These are phyloP conservation scores for Apus apus DNA, from an alignment of 2,113 vertebrate genomes.

Conservation along the genomic window DNA sequence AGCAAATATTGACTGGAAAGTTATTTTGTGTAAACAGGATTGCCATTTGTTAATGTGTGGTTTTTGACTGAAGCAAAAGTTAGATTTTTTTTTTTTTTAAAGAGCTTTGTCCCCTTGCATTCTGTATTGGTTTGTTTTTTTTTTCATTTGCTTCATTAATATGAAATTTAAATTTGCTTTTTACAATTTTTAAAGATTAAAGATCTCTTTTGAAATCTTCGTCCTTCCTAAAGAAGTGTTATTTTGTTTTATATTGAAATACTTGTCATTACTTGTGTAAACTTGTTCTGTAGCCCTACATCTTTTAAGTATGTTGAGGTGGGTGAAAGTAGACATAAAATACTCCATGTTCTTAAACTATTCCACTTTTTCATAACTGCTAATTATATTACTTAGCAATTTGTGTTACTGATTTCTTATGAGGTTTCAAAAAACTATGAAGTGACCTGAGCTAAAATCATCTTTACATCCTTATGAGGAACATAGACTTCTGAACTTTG, in stretches of 20 bases:
- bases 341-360: neutral
- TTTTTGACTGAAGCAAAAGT: neutral
- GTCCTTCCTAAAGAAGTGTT: neutral
- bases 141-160: constrained; percentile 16
- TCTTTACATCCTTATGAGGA: neutral
- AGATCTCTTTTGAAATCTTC: constrained; percentile 42
- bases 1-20: neutral
- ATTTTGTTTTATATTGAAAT: neutral
- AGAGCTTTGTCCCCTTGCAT: constrained; percentile 7
- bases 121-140: neutral
- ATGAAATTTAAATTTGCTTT: constrained; percentile 40
- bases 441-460: neutral
- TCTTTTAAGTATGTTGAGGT: neutral
- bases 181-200: constrained; percentile 67
- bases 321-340: neutral
- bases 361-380: neutral
- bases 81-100: neutral
- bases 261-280: neutral
- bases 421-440: neutral
- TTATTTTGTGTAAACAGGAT: neutral
- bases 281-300: neutral
- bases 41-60: neutral
- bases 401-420: neutral
- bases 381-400: neutral
- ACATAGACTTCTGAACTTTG: neutral